phyloP scores from a whole-genome alignment of 2,113 vertebrate species.

The Strigops habroptila region DNA sequence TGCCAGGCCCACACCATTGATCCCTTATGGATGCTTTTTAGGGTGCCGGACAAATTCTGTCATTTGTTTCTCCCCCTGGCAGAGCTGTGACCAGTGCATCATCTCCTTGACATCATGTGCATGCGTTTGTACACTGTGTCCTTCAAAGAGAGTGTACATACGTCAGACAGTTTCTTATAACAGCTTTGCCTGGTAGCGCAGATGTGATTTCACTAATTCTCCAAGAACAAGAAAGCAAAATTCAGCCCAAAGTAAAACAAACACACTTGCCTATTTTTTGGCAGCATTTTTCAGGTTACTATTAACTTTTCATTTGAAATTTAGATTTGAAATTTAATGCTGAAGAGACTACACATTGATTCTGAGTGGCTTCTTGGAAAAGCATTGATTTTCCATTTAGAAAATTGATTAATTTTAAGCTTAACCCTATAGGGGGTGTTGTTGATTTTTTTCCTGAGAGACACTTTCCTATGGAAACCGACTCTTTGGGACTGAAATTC shows the following conservation, averaged over 20 bases:
- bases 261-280: neutral
- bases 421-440: neutral
- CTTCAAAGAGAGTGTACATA: neutral
- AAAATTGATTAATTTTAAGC: neutral
- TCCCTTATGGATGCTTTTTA: neutral
- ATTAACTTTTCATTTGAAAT: constrained; percentile 37
- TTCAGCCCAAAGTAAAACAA: neutral
- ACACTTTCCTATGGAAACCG: neutral
- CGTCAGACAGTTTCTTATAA: neutral
- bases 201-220: neutral
- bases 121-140: neutral
- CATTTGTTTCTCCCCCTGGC: neutral
- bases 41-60: neutral
- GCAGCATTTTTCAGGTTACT: neutral
- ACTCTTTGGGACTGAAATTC: neutral
- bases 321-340: constrained; percentile 6
- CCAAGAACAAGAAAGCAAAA: neutral
- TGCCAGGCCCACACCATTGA: neutral
- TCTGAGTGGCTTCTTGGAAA: constrained; percentile 6
- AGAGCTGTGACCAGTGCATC: neutral
- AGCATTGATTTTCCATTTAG: constrained; percentile 26
- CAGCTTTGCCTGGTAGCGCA: neutral
- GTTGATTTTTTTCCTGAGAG: neutral
- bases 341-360: neutral
- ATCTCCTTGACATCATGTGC: neutral